Evolutionary conservation across 2,113 vertebrate genomes (phyloP), one percentile per base, ranked within the genome.

Genomic region (Ptychochromis oligacanthus): DNA sequence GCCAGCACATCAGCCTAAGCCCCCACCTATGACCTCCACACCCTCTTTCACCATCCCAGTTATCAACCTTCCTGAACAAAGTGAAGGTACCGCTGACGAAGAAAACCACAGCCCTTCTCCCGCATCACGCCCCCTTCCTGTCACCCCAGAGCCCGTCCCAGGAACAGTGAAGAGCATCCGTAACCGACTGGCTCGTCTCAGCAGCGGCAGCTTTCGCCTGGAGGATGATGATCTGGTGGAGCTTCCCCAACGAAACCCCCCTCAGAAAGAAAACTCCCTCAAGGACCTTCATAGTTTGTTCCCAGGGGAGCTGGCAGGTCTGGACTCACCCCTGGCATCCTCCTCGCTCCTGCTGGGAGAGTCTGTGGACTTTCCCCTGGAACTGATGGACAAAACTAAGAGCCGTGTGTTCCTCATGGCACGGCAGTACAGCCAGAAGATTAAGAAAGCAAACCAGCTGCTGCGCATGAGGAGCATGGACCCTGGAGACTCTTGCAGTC

Each of bases 351-450:
- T 96, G 60, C 89, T 97, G 20, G 93, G 95, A 0, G 72, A 88
- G 1, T 95, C 83, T 8, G 13, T 92, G 36, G 97, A 97, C 83
- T 94, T 94, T 46, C 92, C 96, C 6, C 13, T 95, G 79, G 97
- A 96, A 1, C 87, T 93, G 55, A 89, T 86, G 22, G 98, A 99
- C 78, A 98, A 96, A 91, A 96, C 96, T 4, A 98, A 96, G 85
- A 99, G 96, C 90, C 95, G 96, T 38, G 98, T 99, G 64, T 98
- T 99, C 85, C 92, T 97, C 79, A 99, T 99, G 98, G 98, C 98
- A 4, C 96, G 98, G 52, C 98, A 99, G 64, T 99, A 99, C 80
- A 99, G 98, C 87, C 98, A 99, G 94, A 99, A 99, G 95, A 99
- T 99, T 89, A 99, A 97, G 95, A 99, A 97, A 88, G 97, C 98